phyloP scores from a whole-genome alignment of 2,797 vertebrate genomes.

The Enteromius afrohamiltoni region DNA sequence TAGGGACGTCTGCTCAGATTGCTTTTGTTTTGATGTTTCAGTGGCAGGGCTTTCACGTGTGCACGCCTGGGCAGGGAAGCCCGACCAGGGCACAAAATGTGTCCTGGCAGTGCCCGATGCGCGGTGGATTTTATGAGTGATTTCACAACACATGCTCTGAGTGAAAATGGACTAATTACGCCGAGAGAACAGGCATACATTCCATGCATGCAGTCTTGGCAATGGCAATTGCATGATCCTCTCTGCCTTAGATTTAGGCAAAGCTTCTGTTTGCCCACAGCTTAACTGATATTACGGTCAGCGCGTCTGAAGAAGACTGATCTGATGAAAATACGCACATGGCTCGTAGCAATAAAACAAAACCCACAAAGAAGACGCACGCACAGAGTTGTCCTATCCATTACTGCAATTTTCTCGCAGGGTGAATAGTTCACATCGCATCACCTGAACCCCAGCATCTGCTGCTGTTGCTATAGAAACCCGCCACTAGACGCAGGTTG shows the following conservation, averaged over 20 bases:
- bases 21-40: conserved; percentile 54
- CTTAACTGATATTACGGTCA: not conserved
- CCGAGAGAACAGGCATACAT: not conserved
- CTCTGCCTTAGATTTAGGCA: not conserved
- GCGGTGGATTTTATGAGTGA: conserved; percentile 44
- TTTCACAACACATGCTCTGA: conserved; percentile 47
- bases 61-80: not conserved
- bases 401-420: conserved; percentile 65
- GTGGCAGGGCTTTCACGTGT: conserved; percentile 38
- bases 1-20: conserved; percentile 43
- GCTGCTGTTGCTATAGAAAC: conserved; percentile 75
- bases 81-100: conserved; percentile 21
- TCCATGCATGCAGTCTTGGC: not conserved
- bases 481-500: conserved; percentile 5
- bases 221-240: too few relatives aligned
- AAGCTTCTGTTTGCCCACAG: conserved; percentile 6
- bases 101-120: conserved; percentile 46
- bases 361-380: conserved; percentile 63
- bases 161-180: conserved; percentile 47
- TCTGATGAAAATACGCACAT: conserved; percentile 7
- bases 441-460: conserved; percentile 69
- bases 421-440: conserved; percentile 74
- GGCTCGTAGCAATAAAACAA: conserved; percentile 7
- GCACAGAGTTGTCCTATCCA: conserved; percentile 52
- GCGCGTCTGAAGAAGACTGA: not conserved